phyloP scores from a whole-genome alignment of 2,888 invertebrate genomes.

The Himalopsyche japonica region DNA sequence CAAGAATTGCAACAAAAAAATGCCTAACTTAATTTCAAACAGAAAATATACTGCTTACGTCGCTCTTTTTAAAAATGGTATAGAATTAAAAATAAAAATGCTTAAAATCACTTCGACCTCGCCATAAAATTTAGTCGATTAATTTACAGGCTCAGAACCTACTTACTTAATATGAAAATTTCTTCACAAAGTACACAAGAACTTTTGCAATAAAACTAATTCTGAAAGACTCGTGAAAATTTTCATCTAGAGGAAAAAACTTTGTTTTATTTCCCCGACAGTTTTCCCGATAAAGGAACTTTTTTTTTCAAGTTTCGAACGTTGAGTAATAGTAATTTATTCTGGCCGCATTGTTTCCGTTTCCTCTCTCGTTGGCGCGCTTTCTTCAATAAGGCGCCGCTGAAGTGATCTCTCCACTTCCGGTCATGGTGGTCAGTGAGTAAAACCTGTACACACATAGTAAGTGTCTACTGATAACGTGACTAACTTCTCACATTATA shows the following conservation, averaged over 20 bases:
- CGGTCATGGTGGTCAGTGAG: not conserved
- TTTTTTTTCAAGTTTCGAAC: conserved; percentile 21
- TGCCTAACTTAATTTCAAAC: not conserved
- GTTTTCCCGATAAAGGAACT: conserved; percentile 11
- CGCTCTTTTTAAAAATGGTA: not conserved
- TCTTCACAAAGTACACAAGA: conserved; percentile 2
- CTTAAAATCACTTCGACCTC: not conserved
- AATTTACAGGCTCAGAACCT: not conserved
- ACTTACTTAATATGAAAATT: not conserved
- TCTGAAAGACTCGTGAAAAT: not conserved
- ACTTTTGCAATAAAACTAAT: conserved; percentile 4
- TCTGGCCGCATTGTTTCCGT: conserved; percentile 26
- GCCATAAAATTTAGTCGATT: not conserved
- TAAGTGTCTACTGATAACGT: too few species aligned
- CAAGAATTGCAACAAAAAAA: too few species aligned
- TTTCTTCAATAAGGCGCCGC: conserved; percentile 9
- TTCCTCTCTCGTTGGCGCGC: conserved; percentile 9
- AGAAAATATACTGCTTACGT: not conserved
- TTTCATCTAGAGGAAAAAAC: conserved; percentile 2
- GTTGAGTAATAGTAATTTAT: conserved; percentile 30
- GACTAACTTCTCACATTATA: too few species aligned
- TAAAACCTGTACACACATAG: not conserved
- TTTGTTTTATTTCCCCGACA: conserved; percentile 23
- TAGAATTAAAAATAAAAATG: not conserved
- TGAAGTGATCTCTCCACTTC: conserved; percentile 7